Evolutionary conservation across 2,888 invertebrate genomes (phyloP).

Genomic region (Pogonocherus hispidulus): DNA sequence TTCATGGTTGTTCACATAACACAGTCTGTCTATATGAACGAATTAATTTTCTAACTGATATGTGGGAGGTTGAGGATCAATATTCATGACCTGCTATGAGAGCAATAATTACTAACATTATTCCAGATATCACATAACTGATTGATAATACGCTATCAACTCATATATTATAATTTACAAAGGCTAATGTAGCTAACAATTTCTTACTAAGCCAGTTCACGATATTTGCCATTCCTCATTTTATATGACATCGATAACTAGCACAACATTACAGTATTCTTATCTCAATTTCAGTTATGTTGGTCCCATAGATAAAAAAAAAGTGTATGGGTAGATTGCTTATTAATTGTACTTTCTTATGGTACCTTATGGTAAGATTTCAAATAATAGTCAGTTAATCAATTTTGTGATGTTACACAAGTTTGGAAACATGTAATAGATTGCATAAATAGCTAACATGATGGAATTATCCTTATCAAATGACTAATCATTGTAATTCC

Average conservation of each 20-base stretch:
- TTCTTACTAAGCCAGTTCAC: neutral
- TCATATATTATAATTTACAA: conserved; percentile 7
- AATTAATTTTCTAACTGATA: neutral
- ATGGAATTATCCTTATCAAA: neutral
- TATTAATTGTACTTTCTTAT: no score
- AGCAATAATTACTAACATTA: neutral
- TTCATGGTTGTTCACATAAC: no score
- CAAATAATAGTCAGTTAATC: no score
- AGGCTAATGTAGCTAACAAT: neutral
- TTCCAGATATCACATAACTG: neutral
- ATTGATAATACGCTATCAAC: neutral
- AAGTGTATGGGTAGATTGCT: no score
- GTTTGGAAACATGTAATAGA: neutral
- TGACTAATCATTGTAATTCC: no score
- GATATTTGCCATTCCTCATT: no score
- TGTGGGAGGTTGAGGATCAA: neutral
- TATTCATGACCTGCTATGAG: neutral
- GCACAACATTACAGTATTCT: no score
- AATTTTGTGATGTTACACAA: neutral
- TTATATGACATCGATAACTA: no score
- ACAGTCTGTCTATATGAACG: no score
- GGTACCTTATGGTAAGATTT: no score
- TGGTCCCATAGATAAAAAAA: no score
- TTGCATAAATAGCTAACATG: neutral
- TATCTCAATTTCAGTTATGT: no score